These are phyloP conservation scores for Shargacucullia verbasci DNA, from an alignment of 2,888 invertebrate genomes.

Conservation along the genomic window DNA sequence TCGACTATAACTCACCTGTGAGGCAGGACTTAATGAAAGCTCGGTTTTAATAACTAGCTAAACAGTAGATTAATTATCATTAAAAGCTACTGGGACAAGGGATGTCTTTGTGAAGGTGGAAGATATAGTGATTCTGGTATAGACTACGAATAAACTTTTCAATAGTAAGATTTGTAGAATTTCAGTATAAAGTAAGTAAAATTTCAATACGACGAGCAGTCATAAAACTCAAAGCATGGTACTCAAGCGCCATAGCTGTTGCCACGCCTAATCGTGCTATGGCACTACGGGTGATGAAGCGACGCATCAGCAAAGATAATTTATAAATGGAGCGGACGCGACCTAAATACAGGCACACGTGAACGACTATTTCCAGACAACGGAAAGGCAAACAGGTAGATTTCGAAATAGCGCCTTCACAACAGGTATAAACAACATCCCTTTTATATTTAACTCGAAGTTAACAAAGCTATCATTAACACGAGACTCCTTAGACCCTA, in stretches of 20 bases:
- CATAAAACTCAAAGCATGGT: conserved; percentile 34
- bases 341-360: conserved; percentile 82
- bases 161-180: too few species aligned
- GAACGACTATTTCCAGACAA: conserved; percentile 81
- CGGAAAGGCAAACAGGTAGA: conserved; percentile 78
- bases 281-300: conserved; percentile 70
- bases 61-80: conserved; percentile 43
- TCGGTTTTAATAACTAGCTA: conserved; percentile 43
- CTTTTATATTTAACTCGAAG: conserved; percentile 29
- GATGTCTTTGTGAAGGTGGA: conserved; percentile 6
- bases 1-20: conserved; percentile 60
- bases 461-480: conserved; percentile 44
- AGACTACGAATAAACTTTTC: neutral
- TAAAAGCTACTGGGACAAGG: neutral
- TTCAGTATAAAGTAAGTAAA: conserved; percentile 12
- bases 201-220: conserved; percentile 4
- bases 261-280: conserved; percentile 61
- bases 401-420: conserved; percentile 73
- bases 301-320: conserved; percentile 78
- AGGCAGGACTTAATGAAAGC: conserved; percentile 63
- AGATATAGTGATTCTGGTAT: neutral
- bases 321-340: conserved; percentile 79
- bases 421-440: conserved; percentile 40
- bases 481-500: conserved; percentile 28
- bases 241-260: conserved; percentile 44